Evolutionary conservation across 2,888 invertebrate genomes (phyloP).

Genomic region (Agrenia bidenticulata): DNA sequence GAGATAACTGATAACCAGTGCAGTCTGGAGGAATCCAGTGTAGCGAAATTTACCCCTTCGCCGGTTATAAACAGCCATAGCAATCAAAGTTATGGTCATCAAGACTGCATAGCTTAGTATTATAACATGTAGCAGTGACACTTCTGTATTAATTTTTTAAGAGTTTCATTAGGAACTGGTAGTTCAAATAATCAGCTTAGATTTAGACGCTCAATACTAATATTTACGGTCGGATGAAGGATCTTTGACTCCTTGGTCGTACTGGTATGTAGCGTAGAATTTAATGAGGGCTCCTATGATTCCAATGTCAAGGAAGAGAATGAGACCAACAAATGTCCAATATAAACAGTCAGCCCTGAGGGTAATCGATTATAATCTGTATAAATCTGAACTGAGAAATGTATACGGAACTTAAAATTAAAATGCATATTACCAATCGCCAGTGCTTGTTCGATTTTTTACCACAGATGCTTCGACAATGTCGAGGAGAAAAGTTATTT

Average conservation of each 20-base stretch:
- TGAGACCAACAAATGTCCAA: neutral
- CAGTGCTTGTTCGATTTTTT: constrained; percentile 16
- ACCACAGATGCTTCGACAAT: constrained; percentile 26
- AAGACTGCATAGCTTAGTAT: constrained; percentile 5
- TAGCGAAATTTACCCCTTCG: constrained; percentile 19
- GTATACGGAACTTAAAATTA: too few relatives aligned
- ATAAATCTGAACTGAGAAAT: neutral
- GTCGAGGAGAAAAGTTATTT: constrained; percentile 34
- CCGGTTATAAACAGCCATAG: neutral
- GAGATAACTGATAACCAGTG: constrained; percentile 27
- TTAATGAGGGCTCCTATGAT: neutral
- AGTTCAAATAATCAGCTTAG: too few relatives aligned
- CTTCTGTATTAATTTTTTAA: neutral
- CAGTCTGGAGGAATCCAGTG: constrained; percentile 25
- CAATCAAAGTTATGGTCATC: constrained; percentile 1
- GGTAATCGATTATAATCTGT: neutral
- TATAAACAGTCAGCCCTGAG: constrained; percentile 23
- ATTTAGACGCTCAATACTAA: too few relatives aligned
- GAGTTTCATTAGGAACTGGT: too few relatives aligned
- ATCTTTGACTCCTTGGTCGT: neutral
- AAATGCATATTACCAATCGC: constrained; percentile 21
- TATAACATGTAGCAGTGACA: constrained; percentile 4
- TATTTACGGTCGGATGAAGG: neutral
- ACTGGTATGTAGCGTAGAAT: neutral
- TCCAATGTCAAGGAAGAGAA: constrained; percentile 10